These are phyloP conservation scores for Desmodus rotundus DNA, from an alignment of 2,113 vertebrate species.

Conservation along the genomic window DNA sequence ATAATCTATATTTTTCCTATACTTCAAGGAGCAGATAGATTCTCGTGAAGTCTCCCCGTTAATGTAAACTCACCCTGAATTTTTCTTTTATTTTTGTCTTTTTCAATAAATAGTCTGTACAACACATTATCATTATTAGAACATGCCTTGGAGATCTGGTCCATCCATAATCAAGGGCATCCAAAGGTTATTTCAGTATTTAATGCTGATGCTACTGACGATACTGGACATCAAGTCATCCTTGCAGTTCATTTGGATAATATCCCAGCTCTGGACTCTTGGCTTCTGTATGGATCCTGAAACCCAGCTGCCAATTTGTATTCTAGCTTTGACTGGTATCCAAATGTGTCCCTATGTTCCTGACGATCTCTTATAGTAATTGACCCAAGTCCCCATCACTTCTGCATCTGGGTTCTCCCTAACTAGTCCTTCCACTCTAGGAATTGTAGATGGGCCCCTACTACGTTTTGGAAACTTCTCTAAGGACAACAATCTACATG, in stretches of 20 bases:
- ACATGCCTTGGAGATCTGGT: background rate
- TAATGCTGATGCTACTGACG: conserved; percentile 3
- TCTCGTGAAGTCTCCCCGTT: background rate
- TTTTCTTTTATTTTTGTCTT: background rate
- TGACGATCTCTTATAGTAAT: background rate
- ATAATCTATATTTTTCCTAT: background rate
- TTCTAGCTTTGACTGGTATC: background rate
- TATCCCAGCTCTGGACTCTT: background rate
- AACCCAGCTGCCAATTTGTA: background rate
- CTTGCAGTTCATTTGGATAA: background rate
- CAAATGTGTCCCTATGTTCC: background rate
- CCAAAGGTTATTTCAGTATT: conserved; percentile 29
- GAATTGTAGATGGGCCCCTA: background rate
- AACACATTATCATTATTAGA: background rate
- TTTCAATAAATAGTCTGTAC: background rate
- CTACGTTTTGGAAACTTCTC: background rate
- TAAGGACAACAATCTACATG: background rate
- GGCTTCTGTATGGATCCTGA: background rate
- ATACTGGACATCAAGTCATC: background rate
- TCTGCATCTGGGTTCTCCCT: background rate
- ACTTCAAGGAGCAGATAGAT: background rate
- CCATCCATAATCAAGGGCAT: conserved; percentile 23
- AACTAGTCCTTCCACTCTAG: background rate
- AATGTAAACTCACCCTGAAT: background rate
- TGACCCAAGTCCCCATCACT: background rate